These are phyloP conservation scores for Actias luna DNA, from an alignment of 2,888 invertebrate species.

Conservation along the genomic window DNA sequence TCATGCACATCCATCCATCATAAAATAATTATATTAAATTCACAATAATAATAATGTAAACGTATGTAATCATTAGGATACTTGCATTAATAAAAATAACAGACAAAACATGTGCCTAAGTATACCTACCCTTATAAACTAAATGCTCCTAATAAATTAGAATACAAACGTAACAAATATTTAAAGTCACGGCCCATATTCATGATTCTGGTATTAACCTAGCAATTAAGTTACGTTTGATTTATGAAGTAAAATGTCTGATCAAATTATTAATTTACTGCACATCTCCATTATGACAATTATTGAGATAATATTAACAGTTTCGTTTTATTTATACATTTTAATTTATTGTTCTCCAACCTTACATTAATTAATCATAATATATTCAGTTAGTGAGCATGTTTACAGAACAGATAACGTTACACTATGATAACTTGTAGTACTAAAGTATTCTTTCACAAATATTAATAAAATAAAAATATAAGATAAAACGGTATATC, in stretches of 20 bases:
- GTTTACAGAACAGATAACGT: neutral
- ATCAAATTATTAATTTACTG: conserved; percentile 13
- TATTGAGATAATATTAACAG: conserved; percentile 13
- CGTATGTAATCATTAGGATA: neutral
- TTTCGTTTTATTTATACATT: neutral
- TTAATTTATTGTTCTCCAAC: conserved; percentile 1
- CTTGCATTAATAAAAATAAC: neutral
- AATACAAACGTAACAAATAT: neutral
- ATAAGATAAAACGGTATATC: no score
- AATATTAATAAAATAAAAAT: neutral
- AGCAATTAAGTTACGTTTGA: conserved; percentile 12
- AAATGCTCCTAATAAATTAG: neutral
- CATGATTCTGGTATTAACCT: conserved; percentile 16
- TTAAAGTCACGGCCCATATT: conserved; percentile 14
- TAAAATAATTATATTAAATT: neutral
- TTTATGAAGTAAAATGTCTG: conserved; percentile 15
- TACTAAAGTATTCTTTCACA: neutral
- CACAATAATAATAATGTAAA: neutral
- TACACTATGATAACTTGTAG: neutral
- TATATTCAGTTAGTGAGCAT: neutral
- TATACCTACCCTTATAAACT: neutral
- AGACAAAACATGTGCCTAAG: neutral
- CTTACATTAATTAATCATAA: neutral
- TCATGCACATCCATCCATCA: neutral
- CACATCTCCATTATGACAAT: conserved; percentile 9